Percentiles rank a stretch among this genome's conserved stretches.
Conservation (phyloP, 1,140 invertebrate species). For the Stegodyphus mimosarum region DNA sequence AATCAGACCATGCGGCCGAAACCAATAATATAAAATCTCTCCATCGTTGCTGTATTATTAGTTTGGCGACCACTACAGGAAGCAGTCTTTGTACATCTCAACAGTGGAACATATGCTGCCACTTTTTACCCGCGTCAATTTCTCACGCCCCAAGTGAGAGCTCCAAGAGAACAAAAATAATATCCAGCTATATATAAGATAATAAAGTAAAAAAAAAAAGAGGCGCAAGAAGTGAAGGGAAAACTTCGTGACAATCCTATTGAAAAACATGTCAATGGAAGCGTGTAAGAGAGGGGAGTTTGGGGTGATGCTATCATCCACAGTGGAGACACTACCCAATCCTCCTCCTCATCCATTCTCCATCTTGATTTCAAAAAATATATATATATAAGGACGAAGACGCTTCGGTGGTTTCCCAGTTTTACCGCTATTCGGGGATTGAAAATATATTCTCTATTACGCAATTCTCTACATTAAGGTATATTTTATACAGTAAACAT, state of each 20-base stretch:
- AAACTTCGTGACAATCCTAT: constrained; percentile 34
- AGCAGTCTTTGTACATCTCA: neutral
- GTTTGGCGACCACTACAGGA: neutral
- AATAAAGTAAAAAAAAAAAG: constrained; percentile 4
- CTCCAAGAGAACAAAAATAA: constrained; percentile 44
- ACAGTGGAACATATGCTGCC: constrained; percentile 43
- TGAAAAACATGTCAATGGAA: constrained; percentile 48
- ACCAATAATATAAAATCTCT: constrained; percentile 25
- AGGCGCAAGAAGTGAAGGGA: constrained; percentile 5
- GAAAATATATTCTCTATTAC: no score
- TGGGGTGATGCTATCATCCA: no score
- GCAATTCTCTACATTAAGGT: no score
- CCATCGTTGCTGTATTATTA: neutral
- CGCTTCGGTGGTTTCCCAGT: no score
- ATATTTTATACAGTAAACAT: no score
- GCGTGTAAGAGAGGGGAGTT: neutral
- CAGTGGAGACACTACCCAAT: no score
- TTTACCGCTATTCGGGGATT: no score
- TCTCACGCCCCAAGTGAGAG: constrained; percentile 55
- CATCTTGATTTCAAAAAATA: no score
- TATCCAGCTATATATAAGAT: neutral
- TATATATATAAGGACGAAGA: no score
- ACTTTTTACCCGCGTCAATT: constrained; percentile 32
- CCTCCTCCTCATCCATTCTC: no score
- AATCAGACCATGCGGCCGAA: neutral